Conservation (phyloP, 2,113 vertebrate species). For the Cynopterus brachyotis region DNA sequence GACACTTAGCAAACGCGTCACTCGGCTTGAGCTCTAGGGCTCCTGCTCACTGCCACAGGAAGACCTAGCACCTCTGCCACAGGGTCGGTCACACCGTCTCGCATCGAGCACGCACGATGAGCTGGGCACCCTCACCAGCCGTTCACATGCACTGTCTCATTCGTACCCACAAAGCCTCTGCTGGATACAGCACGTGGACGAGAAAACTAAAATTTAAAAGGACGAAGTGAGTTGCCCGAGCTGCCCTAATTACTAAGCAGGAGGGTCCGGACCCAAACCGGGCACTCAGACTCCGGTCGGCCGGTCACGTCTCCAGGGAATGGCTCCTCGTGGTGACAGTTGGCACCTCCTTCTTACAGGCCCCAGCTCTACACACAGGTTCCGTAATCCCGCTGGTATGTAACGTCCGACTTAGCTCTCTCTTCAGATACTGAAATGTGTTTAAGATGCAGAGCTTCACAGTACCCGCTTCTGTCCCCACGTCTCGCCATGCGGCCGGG, state of each 20-base stretch:
- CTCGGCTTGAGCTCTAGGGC: background rate
- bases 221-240: background rate
- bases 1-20: background rate
- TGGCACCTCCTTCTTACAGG: background rate
- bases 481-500: background rate
- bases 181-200: background rate
- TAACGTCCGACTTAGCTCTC: background rate
- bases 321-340: background rate
- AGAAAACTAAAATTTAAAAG: background rate
- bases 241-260: background rate
- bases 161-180: background rate
- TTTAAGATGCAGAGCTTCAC: background rate
- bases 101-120: background rate
- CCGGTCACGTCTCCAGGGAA: background rate
- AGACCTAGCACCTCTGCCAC: background rate
- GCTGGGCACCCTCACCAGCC: background rate
- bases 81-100: background rate
- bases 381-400: background rate
- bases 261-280: background rate
- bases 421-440: background rate
- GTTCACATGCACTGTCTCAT: background rate
- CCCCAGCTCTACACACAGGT: background rate
- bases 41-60: background rate
- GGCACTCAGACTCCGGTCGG: background rate
- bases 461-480: background rate